phyloP scores from a whole-genome alignment of 2,113 vertebrate genomes.

The Terrapene triunguis region DNA sequence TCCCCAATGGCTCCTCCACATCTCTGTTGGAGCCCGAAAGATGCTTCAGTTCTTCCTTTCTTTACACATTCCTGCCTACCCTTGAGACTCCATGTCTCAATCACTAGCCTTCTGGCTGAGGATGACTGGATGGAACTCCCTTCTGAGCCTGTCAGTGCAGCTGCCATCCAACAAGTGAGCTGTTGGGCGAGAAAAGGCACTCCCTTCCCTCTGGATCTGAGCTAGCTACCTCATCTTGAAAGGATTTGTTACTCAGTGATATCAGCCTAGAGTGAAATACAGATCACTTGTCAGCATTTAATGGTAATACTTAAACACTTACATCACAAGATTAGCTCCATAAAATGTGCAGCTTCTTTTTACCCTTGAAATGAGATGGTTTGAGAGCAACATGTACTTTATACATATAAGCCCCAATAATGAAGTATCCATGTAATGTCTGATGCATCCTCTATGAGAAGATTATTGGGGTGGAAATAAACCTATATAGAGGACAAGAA shows the following conservation, averaged over 20 bases:
- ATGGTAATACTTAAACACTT: slow-evolving; percentile 72
- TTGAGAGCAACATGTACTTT: not conserved
- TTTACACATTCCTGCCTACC: slow-evolving; percentile 31
- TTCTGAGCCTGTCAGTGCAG: slow-evolving; percentile 28
- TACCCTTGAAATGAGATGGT: slow-evolving; percentile 53
- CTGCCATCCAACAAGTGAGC: slow-evolving; percentile 67
- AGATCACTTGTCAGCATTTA: slow-evolving; percentile 76
- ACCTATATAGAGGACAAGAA: not conserved
- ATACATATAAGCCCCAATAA: not conserved
- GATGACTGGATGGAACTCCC: slow-evolving; percentile 41
- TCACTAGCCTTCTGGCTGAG: slow-evolving; percentile 54
- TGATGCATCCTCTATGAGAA: not conserved
- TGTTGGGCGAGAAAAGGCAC: slow-evolving; percentile 57
- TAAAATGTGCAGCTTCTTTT: slow-evolving; percentile 60
- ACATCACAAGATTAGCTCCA: slow-evolving; percentile 69
- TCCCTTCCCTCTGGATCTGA: slow-evolving; percentile 66
- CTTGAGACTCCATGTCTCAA: slow-evolving; percentile 8
- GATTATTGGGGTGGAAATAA: not conserved
- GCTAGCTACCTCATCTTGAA: slow-evolving; percentile 78
- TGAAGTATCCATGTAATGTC: rapidly evolving
- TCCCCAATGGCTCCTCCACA: not conserved
- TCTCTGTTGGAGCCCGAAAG: not conserved
- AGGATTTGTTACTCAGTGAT: slow-evolving; percentile 77
- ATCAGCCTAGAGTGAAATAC: slow-evolving; percentile 65
- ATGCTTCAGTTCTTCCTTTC: not conserved